These are phyloP conservation scores for Cephus spinipes DNA, from an alignment of 2,888 invertebrate genomes.

Conservation along the genomic window DNA sequence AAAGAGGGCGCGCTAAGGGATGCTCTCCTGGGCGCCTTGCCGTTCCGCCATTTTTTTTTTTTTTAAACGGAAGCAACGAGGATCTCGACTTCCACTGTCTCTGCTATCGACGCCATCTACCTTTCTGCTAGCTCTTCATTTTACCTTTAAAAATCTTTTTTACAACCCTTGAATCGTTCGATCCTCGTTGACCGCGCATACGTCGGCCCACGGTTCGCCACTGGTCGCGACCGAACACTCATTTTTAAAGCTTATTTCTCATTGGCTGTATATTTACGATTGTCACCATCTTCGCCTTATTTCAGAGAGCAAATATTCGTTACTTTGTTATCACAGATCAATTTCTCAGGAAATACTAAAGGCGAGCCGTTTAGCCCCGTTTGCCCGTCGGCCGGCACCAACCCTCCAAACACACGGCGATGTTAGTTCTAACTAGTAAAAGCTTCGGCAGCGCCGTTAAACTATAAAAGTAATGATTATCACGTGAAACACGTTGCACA, in stretches of 20 bases:
- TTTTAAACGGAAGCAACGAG: not conserved
- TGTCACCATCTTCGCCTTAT: not conserved
- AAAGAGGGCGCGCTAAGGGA: not conserved
- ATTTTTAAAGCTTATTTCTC: not conserved
- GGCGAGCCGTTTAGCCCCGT: slow-evolving; percentile 3
- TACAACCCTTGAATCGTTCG: not conserved
- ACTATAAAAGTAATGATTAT: slow-evolving; percentile 40
- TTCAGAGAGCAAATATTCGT: not conserved
- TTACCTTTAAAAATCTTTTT: not conserved
- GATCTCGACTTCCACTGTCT: not conserved
- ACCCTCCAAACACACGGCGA: slow-evolving; percentile 44
- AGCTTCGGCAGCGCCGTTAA: slow-evolving; percentile 57
- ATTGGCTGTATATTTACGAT: not conserved
- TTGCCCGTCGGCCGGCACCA: slow-evolving; percentile 12
- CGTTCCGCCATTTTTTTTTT: not conserved
- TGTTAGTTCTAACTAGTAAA: slow-evolving; percentile 59
- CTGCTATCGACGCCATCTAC: not conserved
- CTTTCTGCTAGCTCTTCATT: not conserved
- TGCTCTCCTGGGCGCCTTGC: not conserved
- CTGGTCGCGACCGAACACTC: not conserved
- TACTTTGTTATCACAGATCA: not conserved
- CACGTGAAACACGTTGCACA: slow-evolving; percentile 37
- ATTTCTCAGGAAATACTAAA: not conserved
- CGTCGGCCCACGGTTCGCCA: not conserved
- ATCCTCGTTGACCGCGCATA: not conserved